Evolutionary conservation across 2,113 vertebrate species (phyloP).

Genomic region (Clarias magur): DNA sequence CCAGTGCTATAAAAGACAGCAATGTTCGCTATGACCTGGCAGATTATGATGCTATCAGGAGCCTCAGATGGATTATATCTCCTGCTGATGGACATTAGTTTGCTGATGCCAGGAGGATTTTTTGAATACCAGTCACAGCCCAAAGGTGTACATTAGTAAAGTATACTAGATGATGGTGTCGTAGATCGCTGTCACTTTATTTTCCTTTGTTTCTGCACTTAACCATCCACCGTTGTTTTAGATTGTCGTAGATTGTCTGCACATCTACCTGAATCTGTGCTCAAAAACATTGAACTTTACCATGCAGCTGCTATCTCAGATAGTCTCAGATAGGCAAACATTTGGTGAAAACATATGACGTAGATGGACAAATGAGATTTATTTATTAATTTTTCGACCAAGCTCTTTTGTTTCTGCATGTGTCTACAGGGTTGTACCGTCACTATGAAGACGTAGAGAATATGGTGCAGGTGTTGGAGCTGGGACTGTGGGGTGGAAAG

Average conservation of each 20-base stretch:
- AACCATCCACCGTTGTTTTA: not conserved
- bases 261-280: not conserved
- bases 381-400: no score
- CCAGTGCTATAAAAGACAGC: not conserved
- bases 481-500: conserved; percentile 58
- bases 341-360: not conserved
- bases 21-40: not conserved
- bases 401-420: not conserved
- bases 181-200: not conserved
- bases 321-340: not conserved
- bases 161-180: not conserved
- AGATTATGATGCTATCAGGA: conserved; percentile 10
- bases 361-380: not conserved
- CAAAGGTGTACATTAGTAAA: not conserved
- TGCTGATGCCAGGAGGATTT: conserved; percentile 14
- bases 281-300: not conserved
- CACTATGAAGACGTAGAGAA: conserved; percentile 65
- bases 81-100: conserved; percentile 1
- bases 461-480: conserved; percentile 71
- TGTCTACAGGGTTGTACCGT: conserved; percentile 58
- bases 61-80: conserved; percentile 9
- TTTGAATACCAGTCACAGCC: conserved; percentile 1
- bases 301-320: not conserved
- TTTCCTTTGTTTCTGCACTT: not conserved
- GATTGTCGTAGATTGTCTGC: no score